Conservation (phyloP, 2,888 invertebrate species). For the Phyllotreta striolata region DNA sequence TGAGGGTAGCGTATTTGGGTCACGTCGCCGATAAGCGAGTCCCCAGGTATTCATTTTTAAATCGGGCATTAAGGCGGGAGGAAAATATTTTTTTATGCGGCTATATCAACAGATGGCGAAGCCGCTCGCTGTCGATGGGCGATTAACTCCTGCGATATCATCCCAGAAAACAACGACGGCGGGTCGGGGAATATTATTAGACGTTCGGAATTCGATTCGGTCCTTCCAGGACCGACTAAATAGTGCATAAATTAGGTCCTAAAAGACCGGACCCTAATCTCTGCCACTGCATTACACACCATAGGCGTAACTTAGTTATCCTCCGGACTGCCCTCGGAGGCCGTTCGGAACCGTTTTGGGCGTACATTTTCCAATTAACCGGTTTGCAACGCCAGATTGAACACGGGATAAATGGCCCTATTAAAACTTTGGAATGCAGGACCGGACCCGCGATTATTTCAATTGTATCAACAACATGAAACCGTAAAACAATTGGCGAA, state of each 20-base stretch:
- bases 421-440: constrained; percentile 34
- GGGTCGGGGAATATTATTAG: constrained; percentile 1
- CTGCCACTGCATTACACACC: constrained; percentile 32
- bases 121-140: too few relatives aligned
- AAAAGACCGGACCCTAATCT: constrained; percentile 27
- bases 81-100: too few relatives aligned
- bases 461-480: background rate
- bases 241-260: constrained; percentile 26
- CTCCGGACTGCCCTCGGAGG: constrained; percentile 19
- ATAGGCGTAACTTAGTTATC: constrained; percentile 31
- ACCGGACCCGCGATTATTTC: background rate
- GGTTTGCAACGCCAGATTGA: constrained; percentile 36
- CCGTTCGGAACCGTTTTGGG: constrained; percentile 24
- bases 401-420: constrained; percentile 38
- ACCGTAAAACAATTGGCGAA: background rate
- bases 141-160: too few relatives aligned
- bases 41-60: too few relatives aligned
- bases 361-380: constrained; percentile 36
- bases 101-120: too few relatives aligned
- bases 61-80: too few relatives aligned
- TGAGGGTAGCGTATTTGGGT: too few relatives aligned
- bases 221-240: constrained; percentile 4
- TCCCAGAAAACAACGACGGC: too few relatives aligned
- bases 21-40: too few relatives aligned
- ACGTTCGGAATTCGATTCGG: constrained; percentile 7